phyloP scores from a whole-genome alignment of 2,888 invertebrate species.

The Abrostola triplasia region DNA sequence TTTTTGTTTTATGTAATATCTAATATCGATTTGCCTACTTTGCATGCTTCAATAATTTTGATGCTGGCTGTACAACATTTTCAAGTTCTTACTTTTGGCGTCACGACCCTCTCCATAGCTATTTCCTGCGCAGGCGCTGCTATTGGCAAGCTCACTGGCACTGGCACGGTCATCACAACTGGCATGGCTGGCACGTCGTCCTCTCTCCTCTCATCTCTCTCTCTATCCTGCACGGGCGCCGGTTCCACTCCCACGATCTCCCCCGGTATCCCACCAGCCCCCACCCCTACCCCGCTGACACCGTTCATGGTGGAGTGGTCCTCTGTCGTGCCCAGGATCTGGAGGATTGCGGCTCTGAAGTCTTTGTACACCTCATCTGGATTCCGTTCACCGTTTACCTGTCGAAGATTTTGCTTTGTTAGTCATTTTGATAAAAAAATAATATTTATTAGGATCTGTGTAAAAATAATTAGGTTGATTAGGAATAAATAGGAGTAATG shows the following conservation, averaged over 20 bases:
- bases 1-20: too few species aligned
- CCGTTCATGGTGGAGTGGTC: constrained; percentile 90
- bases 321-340: constrained; percentile 92
- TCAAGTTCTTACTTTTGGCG: constrained; percentile 77
- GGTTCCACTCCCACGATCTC: constrained; percentile 89
- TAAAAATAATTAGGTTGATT: too few species aligned
- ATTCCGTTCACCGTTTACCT: constrained; percentile 96
- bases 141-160: constrained; percentile 43
- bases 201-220: constrained; percentile 44
- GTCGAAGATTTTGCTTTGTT: constrained; percentile 13
- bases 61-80: too few species aligned
- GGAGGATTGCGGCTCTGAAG: constrained; percentile 93
- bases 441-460: too few species aligned
- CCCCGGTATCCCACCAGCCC: constrained; percentile 90
- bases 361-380: constrained; percentile 96
- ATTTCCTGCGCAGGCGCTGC: constrained; percentile 49
- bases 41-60: too few species aligned
- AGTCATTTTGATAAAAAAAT: too few species aligned
- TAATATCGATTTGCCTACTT: too few species aligned
- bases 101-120: constrained; percentile 61
- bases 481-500: too few species aligned
- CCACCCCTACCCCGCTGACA: constrained; percentile 87
- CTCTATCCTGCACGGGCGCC: constrained; percentile 74
- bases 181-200: constrained; percentile 45
- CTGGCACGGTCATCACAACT: constrained; percentile 32